Evolutionary conservation across 2,797 vertebrate genomes (phyloP).

Genomic region (Lycodopsis pacificus): DNA sequence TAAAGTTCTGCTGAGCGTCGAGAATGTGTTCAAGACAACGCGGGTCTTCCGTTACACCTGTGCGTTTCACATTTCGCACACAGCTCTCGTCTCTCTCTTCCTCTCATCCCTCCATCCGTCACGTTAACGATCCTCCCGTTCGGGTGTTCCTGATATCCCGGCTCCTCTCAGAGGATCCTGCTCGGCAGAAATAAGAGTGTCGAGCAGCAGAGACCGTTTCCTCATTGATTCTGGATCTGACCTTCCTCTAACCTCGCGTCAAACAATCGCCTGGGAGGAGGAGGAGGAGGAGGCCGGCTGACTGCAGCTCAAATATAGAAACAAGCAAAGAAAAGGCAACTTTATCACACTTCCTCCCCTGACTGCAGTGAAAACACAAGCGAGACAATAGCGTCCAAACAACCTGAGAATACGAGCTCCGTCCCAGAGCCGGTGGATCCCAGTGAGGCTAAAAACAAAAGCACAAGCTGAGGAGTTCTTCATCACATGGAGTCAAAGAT

Average conservation of each 20-base stretch:
- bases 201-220: conserved; percentile 79
- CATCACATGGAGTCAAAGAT: conserved; percentile 32
- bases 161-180: conserved; percentile 73
- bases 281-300: background rate
- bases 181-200: conserved; percentile 78
- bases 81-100: conserved; percentile 42
- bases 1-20: conserved; percentile 70
- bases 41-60: conserved; percentile 67
- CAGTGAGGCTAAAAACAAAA: background rate
- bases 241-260: conserved; percentile 85
- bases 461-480: conserved; percentile 16
- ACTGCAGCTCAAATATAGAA: conserved; percentile 67
- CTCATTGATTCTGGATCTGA: conserved; percentile 85
- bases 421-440: conserved; percentile 47
- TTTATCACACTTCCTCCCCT: conserved; percentile 77
- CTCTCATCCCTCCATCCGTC: conserved; percentile 61
- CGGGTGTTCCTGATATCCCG: conserved; percentile 71
- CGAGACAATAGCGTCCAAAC: conserved; percentile 56
- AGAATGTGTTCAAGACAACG: conserved; percentile 68
- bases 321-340: conserved; percentile 58
- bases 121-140: conserved; percentile 75
- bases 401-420: conserved; percentile 49
- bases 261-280: conserved; percentile 77
- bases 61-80: conserved; percentile 70
- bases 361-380: conserved; percentile 64